Evolutionary conservation across 2,797 vertebrate species (phyloP), one percentile per base, ranked within the genome.

Genomic region (Geotrypetes seraphini): DNA sequence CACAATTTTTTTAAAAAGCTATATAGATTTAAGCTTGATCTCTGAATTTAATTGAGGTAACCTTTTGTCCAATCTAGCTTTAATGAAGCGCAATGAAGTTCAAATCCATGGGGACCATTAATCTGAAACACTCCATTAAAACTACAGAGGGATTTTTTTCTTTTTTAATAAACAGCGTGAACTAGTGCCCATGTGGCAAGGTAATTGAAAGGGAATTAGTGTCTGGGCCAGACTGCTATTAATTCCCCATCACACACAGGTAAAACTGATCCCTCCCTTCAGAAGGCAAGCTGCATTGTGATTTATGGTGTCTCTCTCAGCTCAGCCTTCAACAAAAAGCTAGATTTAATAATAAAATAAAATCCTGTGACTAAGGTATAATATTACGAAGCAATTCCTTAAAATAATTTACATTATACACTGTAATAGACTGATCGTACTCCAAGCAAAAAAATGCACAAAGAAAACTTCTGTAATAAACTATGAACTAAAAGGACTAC

Each of bases 81-180:
- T 82, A 85, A 85, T 81, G 79, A 81, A 79, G 77, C 85, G 73
- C 76, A 85, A 77, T 77, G 80, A 78, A 84, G 79, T 81, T 75
- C 71, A 77, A 74, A 50, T 82, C 75, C 71, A 64, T 33, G 46
- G 79, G 75, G 71, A 60, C 71, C 66, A 79, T 83, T 83, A 83
- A 84, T 83, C 79, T 80, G 68, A 81, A 81, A 77, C 79, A 83
- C 73, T 83, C 79, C 69, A 74, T 81, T 83, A 81, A 79, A 73
- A 81, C 73, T 75, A 77, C 73, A 78, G 78, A 75, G 69, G 56
- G 73, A 79, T 76, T 75, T 83, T n/a, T n/a, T n/a, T n/a, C n/a
- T n/a, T n/a, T n/a, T 83, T 84, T 84, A 83, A 83, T 84, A 84
- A 85, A 84, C 79, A 85, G 79, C 79, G 75, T 78, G 77, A 83